Evolutionary conservation across 1,140 invertebrate species (phyloP), one percentile per base, ranked within the genome.

Genomic region (Drosophila pectinifera): DNA sequence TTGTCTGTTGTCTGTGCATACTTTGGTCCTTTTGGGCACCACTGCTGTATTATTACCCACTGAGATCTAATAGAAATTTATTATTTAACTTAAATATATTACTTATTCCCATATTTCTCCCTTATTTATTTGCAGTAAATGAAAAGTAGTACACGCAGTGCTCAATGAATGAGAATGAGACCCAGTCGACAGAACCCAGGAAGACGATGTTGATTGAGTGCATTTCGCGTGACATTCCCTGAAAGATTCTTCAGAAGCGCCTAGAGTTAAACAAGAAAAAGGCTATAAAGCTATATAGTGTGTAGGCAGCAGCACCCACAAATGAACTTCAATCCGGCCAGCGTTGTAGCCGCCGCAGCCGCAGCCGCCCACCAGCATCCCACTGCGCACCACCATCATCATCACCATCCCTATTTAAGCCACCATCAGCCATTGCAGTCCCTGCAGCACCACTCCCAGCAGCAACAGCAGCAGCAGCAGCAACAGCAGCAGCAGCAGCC

Each of bases 191-290:
- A 61, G 49, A 54, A 53, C 49, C 53, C 67, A 70, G 57, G 42
- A 46, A 67, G 69, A 77, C 67, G 64, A 88, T 88, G 83, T 88
- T 83, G 73, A 88, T 83, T 88, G 61, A 80, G 76, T 88, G 83
- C 79, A 88, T 88, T 88, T 88, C 75, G 75, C 83, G 72, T 51
- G 76, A 86, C 82, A 86, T 86, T 86, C 82, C 83, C 63, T 69
- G 58, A 88, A 45, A 65, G 54, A 34, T 43, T 42, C 45, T 68
- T 46, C 26, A 26, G 10, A 36, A 73, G 38, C 58, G 11, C 26
- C 46, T 45, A 54, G 46, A 36, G 20, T 42, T 24, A 51, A 20
- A 63, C 16, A 28, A 46, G 16, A 34, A 68, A 61, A 55, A 59
- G 70, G 51, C 75, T 39, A 53, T 38, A 65, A 10, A 65, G 36